phyloP scores from a whole-genome alignment of 2,797 vertebrate species.

The Pogoniulus pusillus region DNA sequence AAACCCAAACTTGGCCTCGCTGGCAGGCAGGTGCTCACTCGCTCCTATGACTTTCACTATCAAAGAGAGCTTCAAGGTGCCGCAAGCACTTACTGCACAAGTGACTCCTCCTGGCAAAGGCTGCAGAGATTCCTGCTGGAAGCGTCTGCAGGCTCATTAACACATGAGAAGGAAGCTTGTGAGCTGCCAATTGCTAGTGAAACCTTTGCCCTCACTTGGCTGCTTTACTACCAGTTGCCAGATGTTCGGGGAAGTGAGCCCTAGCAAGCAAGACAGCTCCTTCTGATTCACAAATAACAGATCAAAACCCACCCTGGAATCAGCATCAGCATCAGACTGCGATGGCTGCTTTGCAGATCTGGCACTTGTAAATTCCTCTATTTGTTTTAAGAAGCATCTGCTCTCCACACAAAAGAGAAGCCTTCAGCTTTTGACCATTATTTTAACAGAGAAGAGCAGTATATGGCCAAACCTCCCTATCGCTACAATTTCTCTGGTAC shows the following conservation, averaged over 20 bases:
- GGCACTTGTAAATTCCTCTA: background rate
- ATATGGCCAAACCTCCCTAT: background rate
- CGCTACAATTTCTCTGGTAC: background rate
- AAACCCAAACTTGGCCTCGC: background rate
- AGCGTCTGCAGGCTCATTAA: slow-evolving; percentile 18
- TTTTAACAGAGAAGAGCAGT: background rate
- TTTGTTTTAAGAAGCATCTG: slow-evolving; percentile 8
- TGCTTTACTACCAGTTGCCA: slow-evolving; percentile 22
- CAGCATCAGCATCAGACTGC: background rate
- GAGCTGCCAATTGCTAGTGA: slow-evolving; percentile 45
- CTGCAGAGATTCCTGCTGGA: slow-evolving; percentile 19
- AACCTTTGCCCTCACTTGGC: slow-evolving; percentile 69
- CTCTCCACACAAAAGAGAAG: background rate
- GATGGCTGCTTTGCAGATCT: background rate
- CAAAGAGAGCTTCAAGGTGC: slow-evolving; percentile 19
- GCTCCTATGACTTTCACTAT: slow-evolving; percentile 42
- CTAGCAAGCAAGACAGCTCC: slow-evolving; percentile 14
- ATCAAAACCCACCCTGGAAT: background rate
- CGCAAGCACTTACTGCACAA: background rate
- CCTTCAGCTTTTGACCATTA: background rate
- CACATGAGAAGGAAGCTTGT: slow-evolving; percentile 10
- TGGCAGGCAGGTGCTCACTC: slow-evolving; percentile 55
- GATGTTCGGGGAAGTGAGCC: slow-evolving; percentile 47
- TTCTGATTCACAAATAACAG: slow-evolving; percentile 15
- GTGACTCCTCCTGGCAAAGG: slow-evolving; percentile 40